phyloP scores from a whole-genome alignment of 2,888 invertebrate genomes.

The Drosophila emarginata region DNA sequence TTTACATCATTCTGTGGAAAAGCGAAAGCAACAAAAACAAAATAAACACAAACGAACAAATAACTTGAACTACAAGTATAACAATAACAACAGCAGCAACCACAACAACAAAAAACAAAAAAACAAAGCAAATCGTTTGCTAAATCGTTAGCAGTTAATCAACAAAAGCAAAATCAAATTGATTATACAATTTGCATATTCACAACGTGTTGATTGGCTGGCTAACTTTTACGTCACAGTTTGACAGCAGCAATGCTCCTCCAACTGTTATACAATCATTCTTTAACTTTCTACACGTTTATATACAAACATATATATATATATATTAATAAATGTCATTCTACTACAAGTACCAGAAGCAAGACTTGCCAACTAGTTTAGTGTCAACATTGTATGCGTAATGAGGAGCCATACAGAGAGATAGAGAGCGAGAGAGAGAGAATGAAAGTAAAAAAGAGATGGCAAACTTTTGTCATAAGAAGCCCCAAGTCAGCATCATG shows the following conservation, averaged over 20 bases:
- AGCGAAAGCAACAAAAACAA: constrained; percentile 9
- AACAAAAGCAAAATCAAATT: constrained; percentile 34
- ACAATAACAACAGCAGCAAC: not conserved
- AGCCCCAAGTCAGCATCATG: constrained; percentile 51
- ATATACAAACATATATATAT: not conserved
- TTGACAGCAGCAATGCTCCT: constrained; percentile 4
- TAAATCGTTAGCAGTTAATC: constrained; percentile 48
- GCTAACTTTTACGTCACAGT: constrained; percentile 19
- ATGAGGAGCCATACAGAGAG: constrained; percentile 46
- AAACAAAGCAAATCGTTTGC: constrained; percentile 35
- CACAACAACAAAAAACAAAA: not conserved
- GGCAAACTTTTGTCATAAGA: constrained; percentile 28
- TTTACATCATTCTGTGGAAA: constrained; percentile 50
- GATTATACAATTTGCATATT: constrained; percentile 55
- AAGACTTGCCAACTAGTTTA: constrained; percentile 46
- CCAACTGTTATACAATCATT: constrained; percentile 16
- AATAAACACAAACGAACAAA: too few species aligned
- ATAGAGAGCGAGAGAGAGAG: constrained; percentile 13
- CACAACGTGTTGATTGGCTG: constrained; percentile 42
- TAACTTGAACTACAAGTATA: not conserved
- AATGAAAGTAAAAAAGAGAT: constrained; percentile 14
- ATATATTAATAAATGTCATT: constrained; percentile 6
- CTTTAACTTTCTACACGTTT: constrained; percentile 15
- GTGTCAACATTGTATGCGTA: constrained; percentile 75
- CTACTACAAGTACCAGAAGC: constrained; percentile 34